A percentile compares a stretch with the other conserved stretches of the same genome.
phyloP scores from a whole-genome alignment of 1,140 invertebrate genomes.

The Drosophila nikananu region DNA sequence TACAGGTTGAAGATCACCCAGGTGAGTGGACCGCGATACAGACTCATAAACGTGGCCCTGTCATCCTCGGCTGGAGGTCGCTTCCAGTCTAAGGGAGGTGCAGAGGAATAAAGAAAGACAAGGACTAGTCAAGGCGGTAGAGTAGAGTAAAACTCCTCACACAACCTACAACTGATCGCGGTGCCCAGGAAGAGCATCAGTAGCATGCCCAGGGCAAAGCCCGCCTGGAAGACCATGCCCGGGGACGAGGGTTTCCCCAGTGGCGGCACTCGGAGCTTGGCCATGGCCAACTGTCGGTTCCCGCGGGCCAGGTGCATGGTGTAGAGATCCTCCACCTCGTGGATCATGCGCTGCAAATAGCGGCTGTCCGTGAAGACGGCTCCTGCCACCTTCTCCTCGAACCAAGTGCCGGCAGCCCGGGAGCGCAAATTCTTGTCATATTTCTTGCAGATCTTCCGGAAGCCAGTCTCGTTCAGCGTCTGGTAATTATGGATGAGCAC shows the following conservation, averaged over 20 bases:
- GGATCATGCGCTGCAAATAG: conserved; percentile 86
- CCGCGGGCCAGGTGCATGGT: conserved; percentile 89
- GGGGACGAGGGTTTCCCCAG: conserved; percentile 89
- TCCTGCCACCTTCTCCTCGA: conserved; percentile 20
- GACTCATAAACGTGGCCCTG: conserved; percentile 45
- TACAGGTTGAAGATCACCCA: conserved; percentile 90
- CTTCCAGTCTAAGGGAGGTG: conserved; percentile 71
- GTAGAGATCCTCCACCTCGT: conserved; percentile 89
- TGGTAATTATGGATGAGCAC: conserved; percentile 96
- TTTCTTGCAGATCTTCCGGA: conserved; percentile 99
- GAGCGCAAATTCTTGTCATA: conserved; percentile 93
- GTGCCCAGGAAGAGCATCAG: conserved; percentile 86
- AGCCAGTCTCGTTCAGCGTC: conserved; percentile 99
- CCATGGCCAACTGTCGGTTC: conserved; percentile 90
- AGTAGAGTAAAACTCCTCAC: too few species aligned
- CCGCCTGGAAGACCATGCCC: conserved; percentile 88
- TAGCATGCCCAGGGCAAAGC: conserved; percentile 89
- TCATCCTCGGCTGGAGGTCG: conserved; percentile 35
- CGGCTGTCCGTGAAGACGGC: conserved; percentile 49
- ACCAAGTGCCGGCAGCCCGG: conserved; percentile 29
- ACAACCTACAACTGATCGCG: conserved; percentile 55
- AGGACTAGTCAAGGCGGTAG: conserved; percentile 49
- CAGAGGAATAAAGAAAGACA: conserved; percentile 85
- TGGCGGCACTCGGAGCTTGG: conserved; percentile 90
- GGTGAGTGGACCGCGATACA: conserved; percentile 90